These are phyloP conservation scores for Progne subis DNA, from an alignment of 2,113 vertebrate genomes.

Conservation along the genomic window DNA sequence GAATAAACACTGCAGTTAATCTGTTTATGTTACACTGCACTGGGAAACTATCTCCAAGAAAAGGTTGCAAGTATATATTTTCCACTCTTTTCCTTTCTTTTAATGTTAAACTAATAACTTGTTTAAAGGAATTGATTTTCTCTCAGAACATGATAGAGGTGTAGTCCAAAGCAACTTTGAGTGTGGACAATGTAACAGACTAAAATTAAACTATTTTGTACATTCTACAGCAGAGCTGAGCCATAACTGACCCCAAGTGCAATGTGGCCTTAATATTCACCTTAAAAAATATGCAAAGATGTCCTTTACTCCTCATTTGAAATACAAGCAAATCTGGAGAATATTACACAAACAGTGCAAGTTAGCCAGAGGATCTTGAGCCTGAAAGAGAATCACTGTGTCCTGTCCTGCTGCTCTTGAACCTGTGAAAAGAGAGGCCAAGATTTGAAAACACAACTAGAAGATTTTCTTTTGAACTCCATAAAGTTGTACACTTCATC, in stretches of 20 bases:
- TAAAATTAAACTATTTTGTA: not conserved
- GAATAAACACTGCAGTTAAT: slow-evolving; percentile 82
- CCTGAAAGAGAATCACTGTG: not conserved
- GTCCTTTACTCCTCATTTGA: not conserved
- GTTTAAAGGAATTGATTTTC: slow-evolving; percentile 43
- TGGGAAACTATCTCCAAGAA: slow-evolving; percentile 77
- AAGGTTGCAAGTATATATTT: slow-evolving; percentile 65
- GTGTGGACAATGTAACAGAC: not conserved
- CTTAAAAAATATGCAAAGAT: not conserved
- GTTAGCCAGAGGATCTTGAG: not conserved
- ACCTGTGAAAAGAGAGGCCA: not conserved
- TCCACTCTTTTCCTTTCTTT: slow-evolving; percentile 35
- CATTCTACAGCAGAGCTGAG: not conserved
- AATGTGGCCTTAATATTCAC: not conserved
- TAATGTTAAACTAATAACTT: slow-evolving; percentile 58
- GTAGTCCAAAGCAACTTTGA: not conserved
- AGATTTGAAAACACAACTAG: not conserved
- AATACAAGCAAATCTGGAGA: not conserved
- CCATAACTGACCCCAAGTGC: not conserved
- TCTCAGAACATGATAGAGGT: not conserved
- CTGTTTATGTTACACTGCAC: slow-evolving; percentile 75
- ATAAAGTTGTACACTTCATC: not conserved
- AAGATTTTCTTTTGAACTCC: slow-evolving; percentile 3
- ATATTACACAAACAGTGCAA: not conserved
- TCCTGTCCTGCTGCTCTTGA: not conserved